phyloP scores from a whole-genome alignment of 2,113 vertebrate genomes.

The Atherinomorus stipes region DNA sequence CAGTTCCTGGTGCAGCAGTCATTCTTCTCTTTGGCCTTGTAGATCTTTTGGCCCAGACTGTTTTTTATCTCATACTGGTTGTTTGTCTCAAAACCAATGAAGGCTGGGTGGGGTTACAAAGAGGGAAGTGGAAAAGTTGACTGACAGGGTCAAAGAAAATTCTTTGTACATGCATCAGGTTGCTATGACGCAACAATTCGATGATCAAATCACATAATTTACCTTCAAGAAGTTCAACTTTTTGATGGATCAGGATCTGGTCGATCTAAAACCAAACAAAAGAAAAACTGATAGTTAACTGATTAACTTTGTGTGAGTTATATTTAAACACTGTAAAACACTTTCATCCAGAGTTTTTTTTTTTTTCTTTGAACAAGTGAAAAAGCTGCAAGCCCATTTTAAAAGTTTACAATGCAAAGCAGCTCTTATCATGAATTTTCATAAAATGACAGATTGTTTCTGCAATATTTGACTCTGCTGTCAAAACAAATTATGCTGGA shows the following conservation, averaged over 20 bases:
- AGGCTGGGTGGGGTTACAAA: constrained; percentile 66
- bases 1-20: constrained; percentile 91
- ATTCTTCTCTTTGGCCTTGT: constrained; percentile 89
- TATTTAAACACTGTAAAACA: no score
- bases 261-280: constrained; percentile 82
- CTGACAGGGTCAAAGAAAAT: constrained; percentile 9
- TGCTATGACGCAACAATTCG: no score
- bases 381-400: no score
- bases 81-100: constrained; percentile 88
- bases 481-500: no score
- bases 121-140: neutral
- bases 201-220: neutral
- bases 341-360: no score
- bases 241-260: constrained; percentile 91
- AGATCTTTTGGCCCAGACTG: constrained; percentile 88
- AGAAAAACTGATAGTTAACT: no score
- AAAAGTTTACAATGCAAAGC: no score
- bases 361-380: no score
- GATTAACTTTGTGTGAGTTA: neutral
- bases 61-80: constrained; percentile 91
- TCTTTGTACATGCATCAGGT: neutral
- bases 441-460: no score
- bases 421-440: no score
- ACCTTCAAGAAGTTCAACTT: constrained; percentile 90
- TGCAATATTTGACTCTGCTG: no score